These are phyloP conservation scores for Altica lythri DNA, from an alignment of 2,888 invertebrate species.

Conservation along the genomic window DNA sequence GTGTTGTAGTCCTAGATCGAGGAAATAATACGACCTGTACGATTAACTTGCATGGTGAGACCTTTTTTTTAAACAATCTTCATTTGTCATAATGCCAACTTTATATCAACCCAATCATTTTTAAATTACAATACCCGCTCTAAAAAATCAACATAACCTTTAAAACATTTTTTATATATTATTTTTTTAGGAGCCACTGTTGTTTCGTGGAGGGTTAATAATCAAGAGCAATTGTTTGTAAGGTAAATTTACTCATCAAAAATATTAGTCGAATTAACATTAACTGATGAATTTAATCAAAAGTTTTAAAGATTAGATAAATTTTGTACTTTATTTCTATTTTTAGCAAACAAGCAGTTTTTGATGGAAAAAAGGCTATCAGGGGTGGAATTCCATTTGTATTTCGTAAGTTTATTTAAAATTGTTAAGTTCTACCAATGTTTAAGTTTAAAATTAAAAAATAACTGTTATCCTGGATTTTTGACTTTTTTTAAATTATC, in stretches of 20 bases:
- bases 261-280: no score
- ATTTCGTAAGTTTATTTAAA: constrained; percentile 83
- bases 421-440: no score
- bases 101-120: constrained; percentile 5
- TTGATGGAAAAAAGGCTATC: constrained; percentile 95
- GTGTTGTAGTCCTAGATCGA: constrained; percentile 92
- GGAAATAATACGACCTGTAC: constrained; percentile 97
- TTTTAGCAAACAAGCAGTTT: constrained; percentile 90
- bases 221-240: constrained; percentile 95
- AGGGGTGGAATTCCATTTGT: constrained; percentile 96
- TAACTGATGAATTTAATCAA: no score
- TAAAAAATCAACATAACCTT: constrained; percentile 49
- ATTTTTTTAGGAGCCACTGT: constrained; percentile 84
- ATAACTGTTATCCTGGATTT: no score
- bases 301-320: background rate
- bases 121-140: constrained; percentile 17
- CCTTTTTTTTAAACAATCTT: constrained; percentile 8
- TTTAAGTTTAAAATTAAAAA: no score
- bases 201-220: constrained; percentile 94
- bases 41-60: constrained; percentile 93
- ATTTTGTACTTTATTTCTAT: background rate
- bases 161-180: constrained; percentile 36
- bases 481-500: no score
- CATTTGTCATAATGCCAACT: constrained; percentile 18
- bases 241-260: constrained; percentile 76